Base-by-base conservation (phyloP, 2,113 vertebrate species). In the Elgaria multicarinata region DNA sequence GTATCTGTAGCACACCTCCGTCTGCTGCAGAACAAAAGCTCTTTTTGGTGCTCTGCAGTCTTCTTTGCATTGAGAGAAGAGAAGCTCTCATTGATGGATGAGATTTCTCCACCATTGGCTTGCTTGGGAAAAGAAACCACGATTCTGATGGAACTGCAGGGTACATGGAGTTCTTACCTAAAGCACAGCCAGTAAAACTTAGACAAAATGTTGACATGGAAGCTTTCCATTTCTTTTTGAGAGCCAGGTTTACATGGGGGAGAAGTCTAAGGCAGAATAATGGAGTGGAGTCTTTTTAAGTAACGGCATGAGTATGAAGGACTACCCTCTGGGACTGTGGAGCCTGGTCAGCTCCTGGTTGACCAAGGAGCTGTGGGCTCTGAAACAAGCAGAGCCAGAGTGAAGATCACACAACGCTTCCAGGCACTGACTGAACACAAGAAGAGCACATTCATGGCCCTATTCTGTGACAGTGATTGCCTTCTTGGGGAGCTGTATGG, bases 181-280 rank as follows among this genome's bases (percentile, higher is more conserved):
- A 84, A 86, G 28, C 16, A 83, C 12, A 87, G 58, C 39, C 31
- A 9, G 55, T 87, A 75, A 76, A 4, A 3, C 55, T 91, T 87
- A 82, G 75, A 0, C 0, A 2, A 78, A 64, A 53, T 64, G n/a
- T 71, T 82, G 58, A 1, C 24, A 83, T 88, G 18, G 36, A 0
- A 83, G 12, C 42, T 91, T 89, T 82, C 91, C 18, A 31, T 78
- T 93, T 89, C 64, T 89, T 6, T 89, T 62, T 22, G 20, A 62
- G 58, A 77, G 24, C 24, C 10, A 50, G 46, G 46, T 50, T 50
- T 50, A 50, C 46, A 50, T 50, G 46, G 46, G 46, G 46, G 33
- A 24, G 46, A 50, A 42, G 2, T 66, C 78, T 22, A 78, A 89
- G 82, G 78, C 75, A 22, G 58, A 62, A 62, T 62, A 20, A 18